Conservation (phyloP, 2,113 vertebrate genomes). For the Ia io region DNA sequence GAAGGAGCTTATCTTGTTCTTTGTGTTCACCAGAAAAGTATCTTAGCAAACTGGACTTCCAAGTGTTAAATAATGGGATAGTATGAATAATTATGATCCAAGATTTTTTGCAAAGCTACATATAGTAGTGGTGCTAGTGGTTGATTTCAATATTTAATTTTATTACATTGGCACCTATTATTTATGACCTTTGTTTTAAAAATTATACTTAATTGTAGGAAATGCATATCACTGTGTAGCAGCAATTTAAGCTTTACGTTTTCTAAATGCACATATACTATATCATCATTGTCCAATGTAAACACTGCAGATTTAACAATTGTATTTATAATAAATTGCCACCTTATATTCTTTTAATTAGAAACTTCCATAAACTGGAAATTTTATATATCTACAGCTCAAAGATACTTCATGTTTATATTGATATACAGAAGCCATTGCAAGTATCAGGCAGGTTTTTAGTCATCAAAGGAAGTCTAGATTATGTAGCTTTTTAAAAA, state of each 20-base stretch:
- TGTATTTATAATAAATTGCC: constrained; percentile 31
- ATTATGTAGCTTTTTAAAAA: not conserved
- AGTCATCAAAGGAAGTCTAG: constrained; percentile 5
- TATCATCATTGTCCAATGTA: not conserved
- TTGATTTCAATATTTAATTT: constrained; percentile 26
- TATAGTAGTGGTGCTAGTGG: not conserved
- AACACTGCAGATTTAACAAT: constrained; percentile 5
- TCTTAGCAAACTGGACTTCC: constrained; percentile 30
- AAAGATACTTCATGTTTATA: constrained; percentile 26
- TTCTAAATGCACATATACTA: not conserved
- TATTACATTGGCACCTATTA: not conserved
- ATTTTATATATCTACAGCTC: not conserved
- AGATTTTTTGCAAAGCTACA: not conserved
- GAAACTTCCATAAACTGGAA: not conserved
- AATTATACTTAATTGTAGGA: not conserved
- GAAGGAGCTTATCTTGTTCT: constrained; percentile 49
- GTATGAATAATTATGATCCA: not conserved
- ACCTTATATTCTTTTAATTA: constrained; percentile 20
- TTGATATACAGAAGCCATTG: constrained; percentile 11
- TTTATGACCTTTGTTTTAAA: constrained; percentile 15
- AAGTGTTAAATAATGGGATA: constrained; percentile 21
- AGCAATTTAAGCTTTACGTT: constrained; percentile 15
- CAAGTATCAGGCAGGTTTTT: constrained; percentile 18
- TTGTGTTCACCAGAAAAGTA: constrained; percentile 50
- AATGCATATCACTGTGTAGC: not conserved